A percentile compares a stretch with the other conserved stretches of the same genome.
phyloP scores from a whole-genome alignment of 2,113 vertebrate genomes.

The Oreocharis arfaki region DNA sequence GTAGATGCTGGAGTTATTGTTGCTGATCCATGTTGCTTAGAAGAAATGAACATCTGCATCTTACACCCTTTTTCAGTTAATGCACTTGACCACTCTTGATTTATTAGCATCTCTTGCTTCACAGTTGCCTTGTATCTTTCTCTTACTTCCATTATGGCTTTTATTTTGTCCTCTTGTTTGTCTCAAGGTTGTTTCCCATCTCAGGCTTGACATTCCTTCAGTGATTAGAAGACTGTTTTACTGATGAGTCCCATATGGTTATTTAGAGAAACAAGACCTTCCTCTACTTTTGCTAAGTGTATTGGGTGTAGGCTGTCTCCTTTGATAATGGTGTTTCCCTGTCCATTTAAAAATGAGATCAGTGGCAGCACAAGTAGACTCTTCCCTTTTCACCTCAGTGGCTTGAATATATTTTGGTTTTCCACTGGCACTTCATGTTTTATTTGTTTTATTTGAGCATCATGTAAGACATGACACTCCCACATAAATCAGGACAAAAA shows the following conservation, averaged over 20 bases:
- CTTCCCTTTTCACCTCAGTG: background rate
- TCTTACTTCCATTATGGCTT: background rate
- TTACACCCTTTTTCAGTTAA: background rate
- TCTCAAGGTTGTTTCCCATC: background rate
- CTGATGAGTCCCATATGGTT: background rate
- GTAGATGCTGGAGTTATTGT: background rate
- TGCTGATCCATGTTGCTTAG: background rate
- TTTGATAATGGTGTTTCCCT: background rate
- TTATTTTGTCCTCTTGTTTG: background rate
- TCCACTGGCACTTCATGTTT: background rate
- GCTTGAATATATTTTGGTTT: background rate
- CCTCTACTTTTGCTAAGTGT: background rate
- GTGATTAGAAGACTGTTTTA: background rate
- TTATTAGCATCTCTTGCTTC: background rate
- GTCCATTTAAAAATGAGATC: background rate
- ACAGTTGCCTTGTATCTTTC: background rate
- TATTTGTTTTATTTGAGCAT: background rate
- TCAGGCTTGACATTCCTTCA: background rate
- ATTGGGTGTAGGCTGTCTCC: background rate
- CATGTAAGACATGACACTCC: background rate
- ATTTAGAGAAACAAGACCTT: background rate
- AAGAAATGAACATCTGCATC: background rate
- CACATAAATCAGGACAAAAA: background rate
- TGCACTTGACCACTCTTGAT: background rate
- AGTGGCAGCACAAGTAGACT: background rate